Conservation (phyloP, 2,888 invertebrate species). For the Nematopogon swammerdamellus region DNA sequence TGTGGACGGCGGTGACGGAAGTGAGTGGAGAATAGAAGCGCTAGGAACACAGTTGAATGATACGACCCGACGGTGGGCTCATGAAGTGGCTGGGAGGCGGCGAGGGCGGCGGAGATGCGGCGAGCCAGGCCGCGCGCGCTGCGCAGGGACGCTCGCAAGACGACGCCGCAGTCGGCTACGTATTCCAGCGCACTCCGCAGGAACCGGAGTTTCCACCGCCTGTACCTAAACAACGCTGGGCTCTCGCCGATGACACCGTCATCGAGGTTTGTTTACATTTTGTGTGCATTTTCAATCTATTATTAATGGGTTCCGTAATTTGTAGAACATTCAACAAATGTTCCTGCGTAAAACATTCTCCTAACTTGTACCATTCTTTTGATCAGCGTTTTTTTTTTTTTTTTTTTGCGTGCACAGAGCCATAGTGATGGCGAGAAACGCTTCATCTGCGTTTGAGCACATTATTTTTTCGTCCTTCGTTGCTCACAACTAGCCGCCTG, state of each 20-base stretch:
- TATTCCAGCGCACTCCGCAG: slow-evolving; percentile 79
- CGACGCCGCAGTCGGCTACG: slow-evolving; percentile 91
- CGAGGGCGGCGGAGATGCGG: slow-evolving; percentile 57
- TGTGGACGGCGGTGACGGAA: slow-evolving; percentile 16
- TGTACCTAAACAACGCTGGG: slow-evolving; percentile 81
- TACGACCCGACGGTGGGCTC: slow-evolving; percentile 59
- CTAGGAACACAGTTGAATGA: slow-evolving; percentile 35
- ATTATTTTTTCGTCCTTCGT: no score
- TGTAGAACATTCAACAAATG: no score
- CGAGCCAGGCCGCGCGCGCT: slow-evolving; percentile 60
- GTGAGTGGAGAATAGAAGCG: neutral
- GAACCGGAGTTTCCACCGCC: slow-evolving; percentile 76
- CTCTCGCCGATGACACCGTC: slow-evolving; percentile 83
- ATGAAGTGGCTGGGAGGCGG: slow-evolving; percentile 78
- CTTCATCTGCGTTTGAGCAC: no score
- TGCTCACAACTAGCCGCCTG: no score
- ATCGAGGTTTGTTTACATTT: slow-evolving; percentile 69
- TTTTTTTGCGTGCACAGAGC: no score
- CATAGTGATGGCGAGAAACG: no score
- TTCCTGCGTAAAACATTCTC: no score
- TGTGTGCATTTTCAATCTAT: no score
- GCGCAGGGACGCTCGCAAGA: slow-evolving; percentile 76
- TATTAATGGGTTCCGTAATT: no score
- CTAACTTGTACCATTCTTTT: no score
- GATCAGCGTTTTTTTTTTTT: no score